Base-by-base conservation (phyloP, 2,888 invertebrate species). In the Seladonia tumulorum region DNA sequence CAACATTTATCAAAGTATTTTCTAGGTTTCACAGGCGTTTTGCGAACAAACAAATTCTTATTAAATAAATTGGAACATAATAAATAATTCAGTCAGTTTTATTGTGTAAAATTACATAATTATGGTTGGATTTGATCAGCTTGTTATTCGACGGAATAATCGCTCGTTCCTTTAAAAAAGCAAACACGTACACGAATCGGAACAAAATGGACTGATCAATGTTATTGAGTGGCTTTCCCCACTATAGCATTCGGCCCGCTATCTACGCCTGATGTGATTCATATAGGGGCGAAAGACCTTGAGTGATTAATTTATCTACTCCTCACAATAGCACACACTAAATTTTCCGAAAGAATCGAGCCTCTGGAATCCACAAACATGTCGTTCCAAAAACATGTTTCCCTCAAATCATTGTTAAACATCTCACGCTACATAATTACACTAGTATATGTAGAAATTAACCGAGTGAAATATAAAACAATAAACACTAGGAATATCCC, bases 251-350 rank as follows among this genome's bases (percentile, higher is more conserved):
- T 76, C 10, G 35, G 53, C 57, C 60, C 18, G 22, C 60, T 76
- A 66, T 63, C 63, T 63, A 42, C 63, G 76, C 14, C 53, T 45
- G 60, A 76, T 63, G 63, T 60, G 63, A 76, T 76, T 66, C 63
- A 47, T 29, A 78, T 72, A 68, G 78, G 53, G 68, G 66, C 66
- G 66, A 66, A 72, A 45, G 72, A 72, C 72, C 42, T 45, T 47
- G 72, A 45, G 72, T 72, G 25, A 72, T 42, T 47, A 72, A 66
- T 66, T 66, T 66, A 66, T 66, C 66, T 66, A 35, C 66, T 35
- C 35, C 18, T 22, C 29, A 35, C 35, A 35, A 66, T 66, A 66
- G 66, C 18, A 35, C 10, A 66, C 35, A 29, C 35, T 66, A 29
- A 66, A 66, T 66, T 66, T 66, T 29, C 18, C 66, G 35, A 35